Evolutionary conservation across 2,113 vertebrate species (phyloP).

Genomic region (Neomonachus schauinslandi): DNA sequence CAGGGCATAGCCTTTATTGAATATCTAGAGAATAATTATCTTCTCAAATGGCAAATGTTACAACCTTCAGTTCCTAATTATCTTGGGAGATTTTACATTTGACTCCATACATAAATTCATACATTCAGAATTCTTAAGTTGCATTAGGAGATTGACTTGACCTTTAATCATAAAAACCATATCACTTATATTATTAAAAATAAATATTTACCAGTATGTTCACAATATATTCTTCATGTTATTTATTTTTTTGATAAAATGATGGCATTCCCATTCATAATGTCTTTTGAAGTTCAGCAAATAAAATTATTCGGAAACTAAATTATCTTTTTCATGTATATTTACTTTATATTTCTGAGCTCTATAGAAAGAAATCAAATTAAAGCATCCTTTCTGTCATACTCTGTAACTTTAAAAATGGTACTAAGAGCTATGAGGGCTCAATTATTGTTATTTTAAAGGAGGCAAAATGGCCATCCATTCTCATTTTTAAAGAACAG

Average conservation of each 20-base stretch:
- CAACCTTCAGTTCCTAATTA: slow-evolving; percentile 43
- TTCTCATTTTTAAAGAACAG: slow-evolving; percentile 9
- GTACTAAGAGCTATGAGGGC: not conserved
- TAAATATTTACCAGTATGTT: slow-evolving; percentile 52
- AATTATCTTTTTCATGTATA: slow-evolving; percentile 51
- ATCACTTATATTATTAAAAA: not conserved
- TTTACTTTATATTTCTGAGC: not conserved
- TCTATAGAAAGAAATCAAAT: not conserved
- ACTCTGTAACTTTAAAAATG: not conserved
- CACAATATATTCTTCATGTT: slow-evolving; percentile 21
- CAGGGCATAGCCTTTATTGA: not conserved
- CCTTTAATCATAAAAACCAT: slow-evolving; percentile 19
- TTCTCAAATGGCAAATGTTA: slow-evolving; percentile 53
- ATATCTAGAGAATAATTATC: slow-evolving; percentile 41
- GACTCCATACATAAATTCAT: slow-evolving; percentile 64
- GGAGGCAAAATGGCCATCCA: not conserved
- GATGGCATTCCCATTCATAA: not conserved
- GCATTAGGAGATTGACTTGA: slow-evolving; percentile 25
- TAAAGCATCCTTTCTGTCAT: not conserved
- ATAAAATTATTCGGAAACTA: slow-evolving; percentile 59
- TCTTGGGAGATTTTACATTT: slow-evolving; percentile 21
- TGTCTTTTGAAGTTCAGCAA: slow-evolving; percentile 45
- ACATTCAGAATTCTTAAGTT: slow-evolving; percentile 60
- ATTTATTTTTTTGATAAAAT: slow-evolving; percentile 33
- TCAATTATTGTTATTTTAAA: not conserved